Conservation (phyloP, 2,113 vertebrate genomes). For the Epinephelus moara region DNA sequence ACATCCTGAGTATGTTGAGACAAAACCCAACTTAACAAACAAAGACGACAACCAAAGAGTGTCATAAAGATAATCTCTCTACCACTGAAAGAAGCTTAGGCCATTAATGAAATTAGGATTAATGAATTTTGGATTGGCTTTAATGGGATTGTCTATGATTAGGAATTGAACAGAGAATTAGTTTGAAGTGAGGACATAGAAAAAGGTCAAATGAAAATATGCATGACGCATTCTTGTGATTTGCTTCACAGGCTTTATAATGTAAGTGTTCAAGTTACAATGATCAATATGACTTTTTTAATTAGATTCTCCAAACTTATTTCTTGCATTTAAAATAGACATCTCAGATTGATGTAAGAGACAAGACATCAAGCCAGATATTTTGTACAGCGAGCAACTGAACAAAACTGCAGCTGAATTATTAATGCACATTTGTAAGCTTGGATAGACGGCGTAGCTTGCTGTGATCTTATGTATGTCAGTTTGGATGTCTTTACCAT, state of each 20-base stretch:
- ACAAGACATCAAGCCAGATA: slow-evolving; percentile 31
- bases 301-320: neutral
- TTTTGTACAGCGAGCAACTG: slow-evolving; percentile 10
- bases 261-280: neutral
- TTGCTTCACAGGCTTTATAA: neutral
- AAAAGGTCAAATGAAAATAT: slow-evolving; percentile 3
- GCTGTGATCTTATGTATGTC: slow-evolving; percentile 45
- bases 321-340: neutral
- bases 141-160: neutral
- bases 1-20: neutral
- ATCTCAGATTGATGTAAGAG: slow-evolving; percentile 17
- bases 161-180: neutral
- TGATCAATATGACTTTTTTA: neutral
- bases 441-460: slow-evolving; percentile 23
- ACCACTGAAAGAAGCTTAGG: neutral
- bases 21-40: neutral
- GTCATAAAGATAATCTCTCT: neutral
- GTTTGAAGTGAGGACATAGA: neutral
- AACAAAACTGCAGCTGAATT: slow-evolving; percentile 70
- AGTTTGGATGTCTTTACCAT: slow-evolving; percentile 13
- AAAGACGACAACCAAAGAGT: neutral
- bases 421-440: slow-evolving; percentile 63
- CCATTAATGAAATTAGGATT: neutral
- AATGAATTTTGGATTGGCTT: neutral
- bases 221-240: neutral